Evolutionary conservation across 2,888 invertebrate genomes (phyloP), one percentile per base, ranked within the genome.

Genomic region (Saturnia pavonia): DNA sequence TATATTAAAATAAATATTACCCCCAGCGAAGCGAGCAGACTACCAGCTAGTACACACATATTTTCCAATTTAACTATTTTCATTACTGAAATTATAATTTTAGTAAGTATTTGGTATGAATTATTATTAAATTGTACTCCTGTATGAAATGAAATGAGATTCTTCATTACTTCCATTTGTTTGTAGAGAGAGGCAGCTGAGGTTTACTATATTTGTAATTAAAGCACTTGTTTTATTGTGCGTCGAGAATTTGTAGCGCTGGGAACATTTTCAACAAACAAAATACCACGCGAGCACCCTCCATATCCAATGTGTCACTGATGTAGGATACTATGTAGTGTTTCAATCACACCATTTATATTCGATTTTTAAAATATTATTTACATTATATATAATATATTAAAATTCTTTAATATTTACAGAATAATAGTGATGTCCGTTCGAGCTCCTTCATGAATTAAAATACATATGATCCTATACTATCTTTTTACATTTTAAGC

Each of bases 271-370:
- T 65, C 65, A 34, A n/a, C 65, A 40, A 65, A 65, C 65, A 65
- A 65, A 34, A 65, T 65, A 65, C 65, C 65, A 40, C 65, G 65
- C 65, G 65, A 65, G 22, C 22, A 65, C 65, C 40, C 65, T 60
- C 25, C 19, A 65, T 40, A 65, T 65, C 65, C 40, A 65, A 40
- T 40, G 19, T 19, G 16, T 6, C 65, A 40, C 9, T 40, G 40
- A 34, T 14, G 0, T 65, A 65, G 40, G 65, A 65, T 7, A 19
- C 6, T 16, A 40, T 19, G 8, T 65, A 65, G 65, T 65, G 11
- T n/a, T 65, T 0, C 25, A 14, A 14, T 60, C 11, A n/a, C 48
- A 43, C 9, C 43, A 19, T 7, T 19, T 19, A 48, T 48, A 16
- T n/a, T 4, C 7, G 19, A 19, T 4, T 48, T 9, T 48, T 19